phyloP scores from a whole-genome alignment of 2,888 invertebrate species.

The Cataglyphis albicans region DNA sequence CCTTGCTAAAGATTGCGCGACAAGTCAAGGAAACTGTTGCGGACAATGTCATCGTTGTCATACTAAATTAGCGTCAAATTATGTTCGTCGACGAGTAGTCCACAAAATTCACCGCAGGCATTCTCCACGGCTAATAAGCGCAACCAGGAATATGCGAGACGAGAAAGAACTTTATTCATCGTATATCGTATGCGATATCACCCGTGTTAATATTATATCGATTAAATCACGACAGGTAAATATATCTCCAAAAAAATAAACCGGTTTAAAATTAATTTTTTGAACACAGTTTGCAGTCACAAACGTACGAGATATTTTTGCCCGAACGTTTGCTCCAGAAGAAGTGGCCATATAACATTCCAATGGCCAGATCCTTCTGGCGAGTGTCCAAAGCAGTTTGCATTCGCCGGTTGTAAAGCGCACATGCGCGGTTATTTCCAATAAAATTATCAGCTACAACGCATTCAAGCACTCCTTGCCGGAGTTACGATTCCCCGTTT shows the following conservation, averaged over 20 bases:
- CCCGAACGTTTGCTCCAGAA: slow-evolving; percentile 37
- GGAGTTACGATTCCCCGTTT: slow-evolving; percentile 37
- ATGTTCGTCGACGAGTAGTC: background rate
- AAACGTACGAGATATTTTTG: slow-evolving; percentile 7
- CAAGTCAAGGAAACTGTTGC: background rate
- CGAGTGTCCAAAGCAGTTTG: slow-evolving; percentile 80
- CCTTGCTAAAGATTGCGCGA: slow-evolving; percentile 6
- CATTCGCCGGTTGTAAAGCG: slow-evolving; percentile 76
- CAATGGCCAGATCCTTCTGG: slow-evolving; percentile 78
- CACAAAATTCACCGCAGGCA: background rate
- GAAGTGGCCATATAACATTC: slow-evolving; percentile 76
- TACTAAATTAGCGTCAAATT: slow-evolving; percentile 33
- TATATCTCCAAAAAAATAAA: background rate
- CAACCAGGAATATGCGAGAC: background rate
- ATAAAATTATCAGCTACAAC: slow-evolving; percentile 76
- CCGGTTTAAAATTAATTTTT: slow-evolving; percentile 52
- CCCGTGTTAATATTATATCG: background rate
- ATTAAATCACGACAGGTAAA: slow-evolving; percentile 2
- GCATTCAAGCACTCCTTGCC: background rate
- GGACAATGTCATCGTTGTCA: slow-evolving; percentile 13
- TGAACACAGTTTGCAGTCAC: slow-evolving; percentile 19
- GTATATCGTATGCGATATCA: background rate
- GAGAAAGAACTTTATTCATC: slow-evolving; percentile 15
- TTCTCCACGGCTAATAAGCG: background rate
- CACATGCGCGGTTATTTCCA: slow-evolving; percentile 72